phyloP scores from a whole-genome alignment of 2,888 invertebrate genomes.

The Lycocerus yunnanus region DNA sequence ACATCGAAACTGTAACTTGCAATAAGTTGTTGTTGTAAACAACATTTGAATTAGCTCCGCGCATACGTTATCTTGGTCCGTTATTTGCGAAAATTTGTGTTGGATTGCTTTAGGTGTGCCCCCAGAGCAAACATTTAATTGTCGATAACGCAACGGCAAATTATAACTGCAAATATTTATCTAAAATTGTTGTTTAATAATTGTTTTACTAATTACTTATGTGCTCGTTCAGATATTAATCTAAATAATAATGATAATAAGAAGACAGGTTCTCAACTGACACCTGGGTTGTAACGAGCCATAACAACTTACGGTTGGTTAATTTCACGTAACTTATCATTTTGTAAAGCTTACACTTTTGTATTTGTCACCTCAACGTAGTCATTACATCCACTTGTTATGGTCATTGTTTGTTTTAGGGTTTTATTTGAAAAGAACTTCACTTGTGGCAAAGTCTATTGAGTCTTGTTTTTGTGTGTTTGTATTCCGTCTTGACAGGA shows the following conservation, averaged over 20 bases:
- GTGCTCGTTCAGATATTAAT: background rate
- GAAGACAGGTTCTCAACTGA: conserved; percentile 38
- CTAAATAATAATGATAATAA: conserved; percentile 32
- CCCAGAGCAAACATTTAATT: background rate
- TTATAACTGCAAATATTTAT: background rate
- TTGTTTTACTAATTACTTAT: background rate
- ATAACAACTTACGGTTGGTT: conserved; percentile 37
- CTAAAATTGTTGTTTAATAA: background rate
- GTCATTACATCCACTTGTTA: conserved; percentile 35
- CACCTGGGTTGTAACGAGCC: conserved; percentile 44
- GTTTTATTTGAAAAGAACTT: conserved; percentile 37
- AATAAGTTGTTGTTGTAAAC: too few species aligned
- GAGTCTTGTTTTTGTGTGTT: conserved; percentile 31
- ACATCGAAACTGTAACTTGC: too few species aligned
- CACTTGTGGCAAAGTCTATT: conserved; percentile 29
- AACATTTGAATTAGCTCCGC: too few species aligned
- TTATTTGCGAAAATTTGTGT: background rate
- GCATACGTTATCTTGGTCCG: too few species aligned
- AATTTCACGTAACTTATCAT: conserved; percentile 38
- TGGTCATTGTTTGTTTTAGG: conserved; percentile 39
- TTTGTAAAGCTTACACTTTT: conserved; percentile 35
- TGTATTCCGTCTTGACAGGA: conserved; percentile 21
- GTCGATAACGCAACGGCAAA: background rate
- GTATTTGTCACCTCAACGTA: conserved; percentile 40
- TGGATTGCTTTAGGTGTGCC: background rate